Evolutionary conservation across 2,888 invertebrate species (phyloP).

Genomic region (Schrankia costaestrigalis): DNA sequence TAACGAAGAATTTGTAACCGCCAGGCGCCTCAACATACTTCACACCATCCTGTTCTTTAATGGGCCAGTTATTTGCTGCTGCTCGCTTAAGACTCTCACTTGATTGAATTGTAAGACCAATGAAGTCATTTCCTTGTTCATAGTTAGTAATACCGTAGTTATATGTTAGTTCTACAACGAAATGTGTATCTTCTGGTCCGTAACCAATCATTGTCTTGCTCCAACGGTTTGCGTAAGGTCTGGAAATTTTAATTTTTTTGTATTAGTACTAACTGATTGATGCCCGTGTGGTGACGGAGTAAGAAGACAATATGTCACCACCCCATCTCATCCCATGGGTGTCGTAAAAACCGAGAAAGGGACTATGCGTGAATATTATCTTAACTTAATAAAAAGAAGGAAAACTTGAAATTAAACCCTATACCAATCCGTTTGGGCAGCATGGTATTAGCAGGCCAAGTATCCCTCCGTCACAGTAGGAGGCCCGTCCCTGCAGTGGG

Average conservation of each 20-base stretch:
- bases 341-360: too few relatives aligned
- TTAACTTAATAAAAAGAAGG: too few relatives aligned
- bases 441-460: too few relatives aligned
- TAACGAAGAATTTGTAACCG: conserved; percentile 92
- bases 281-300: too few relatives aligned
- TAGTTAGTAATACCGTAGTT: conserved; percentile 96
- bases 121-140: conserved; percentile 94
- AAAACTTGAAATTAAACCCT: too few relatives aligned
- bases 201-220: conserved; percentile 99
- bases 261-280: background rate
- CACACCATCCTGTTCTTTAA: conserved; percentile 81
- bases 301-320: too few relatives aligned
- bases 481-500: too few relatives aligned
- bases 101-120: conserved; percentile 91
- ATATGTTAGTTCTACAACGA: conserved; percentile 97
- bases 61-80: conserved; percentile 85
- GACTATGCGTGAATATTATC: too few relatives aligned
- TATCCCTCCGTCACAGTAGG: too few relatives aligned
- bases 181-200: conserved; percentile 96
- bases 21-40: conserved; percentile 91
- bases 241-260: conserved; percentile 61
- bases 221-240: conserved; percentile 99
- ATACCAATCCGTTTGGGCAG: too few relatives aligned
- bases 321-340: too few relatives aligned
- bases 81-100: conserved; percentile 88